These are phyloP conservation scores for Coptodon rendalli DNA, from an alignment of 2,113 vertebrate genomes.

Conservation along the genomic window DNA sequence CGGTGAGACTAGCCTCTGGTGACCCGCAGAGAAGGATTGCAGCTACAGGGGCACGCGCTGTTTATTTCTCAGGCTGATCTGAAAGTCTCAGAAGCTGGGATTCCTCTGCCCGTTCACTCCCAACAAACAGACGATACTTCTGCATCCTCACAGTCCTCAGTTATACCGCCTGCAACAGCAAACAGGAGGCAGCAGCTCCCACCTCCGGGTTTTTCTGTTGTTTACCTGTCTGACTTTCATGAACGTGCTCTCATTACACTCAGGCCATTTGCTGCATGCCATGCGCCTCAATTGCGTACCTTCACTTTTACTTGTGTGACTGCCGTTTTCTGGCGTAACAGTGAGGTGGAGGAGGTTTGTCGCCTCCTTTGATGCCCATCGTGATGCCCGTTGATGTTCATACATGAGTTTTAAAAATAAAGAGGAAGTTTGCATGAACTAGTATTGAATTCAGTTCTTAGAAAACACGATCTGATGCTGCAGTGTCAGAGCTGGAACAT, in stretches of 20 bases:
- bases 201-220: not conserved
- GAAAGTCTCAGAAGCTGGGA: slow-evolving; percentile 4
- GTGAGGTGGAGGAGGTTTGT: not conserved
- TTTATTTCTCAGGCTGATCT: slow-evolving; percentile 22
- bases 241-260: not conserved
- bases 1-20: not conserved
- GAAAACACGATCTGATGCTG: not conserved
- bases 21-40: not conserved
- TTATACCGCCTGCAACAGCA: not conserved
- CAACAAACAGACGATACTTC: not conserved
- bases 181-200: not conserved
- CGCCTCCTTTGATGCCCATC: not conserved
- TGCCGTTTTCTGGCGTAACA: not conserved
- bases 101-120: not conserved
- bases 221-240: not conserved
- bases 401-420: not conserved
- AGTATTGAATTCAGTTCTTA: not conserved
- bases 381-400: not conserved
- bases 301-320: not conserved
- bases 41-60: not conserved
- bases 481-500: not conserved
- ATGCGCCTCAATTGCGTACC: not conserved
- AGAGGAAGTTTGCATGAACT: not conserved
- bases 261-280: not conserved
- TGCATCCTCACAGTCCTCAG: not conserved